phyloP scores from a whole-genome alignment of 2,888 invertebrate species.

The Tinea pellionella region DNA sequence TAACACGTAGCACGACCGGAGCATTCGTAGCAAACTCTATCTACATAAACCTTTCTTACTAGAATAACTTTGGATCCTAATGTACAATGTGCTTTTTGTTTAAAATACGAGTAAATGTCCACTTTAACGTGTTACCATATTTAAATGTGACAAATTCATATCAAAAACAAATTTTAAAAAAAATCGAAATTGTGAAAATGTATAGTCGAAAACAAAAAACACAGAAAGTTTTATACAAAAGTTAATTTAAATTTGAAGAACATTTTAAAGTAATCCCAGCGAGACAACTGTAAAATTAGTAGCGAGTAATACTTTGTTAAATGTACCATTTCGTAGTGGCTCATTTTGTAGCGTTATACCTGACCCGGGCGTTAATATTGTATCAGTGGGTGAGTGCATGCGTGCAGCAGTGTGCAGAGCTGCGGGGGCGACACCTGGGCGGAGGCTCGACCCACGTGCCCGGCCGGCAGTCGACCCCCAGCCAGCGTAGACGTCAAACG shows the following conservation, averaged over 20 bases:
- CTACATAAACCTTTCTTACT: background rate
- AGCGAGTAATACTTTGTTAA: background rate
- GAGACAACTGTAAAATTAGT: background rate
- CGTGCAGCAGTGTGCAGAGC: conserved; percentile 8
- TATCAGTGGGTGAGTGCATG: conserved; percentile 6
- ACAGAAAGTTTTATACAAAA: no score
- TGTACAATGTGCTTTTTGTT: no score
- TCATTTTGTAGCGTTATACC: background rate
- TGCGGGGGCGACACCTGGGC: conserved; percentile 5
- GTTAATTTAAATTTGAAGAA: no score
- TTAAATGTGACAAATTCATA: no score
- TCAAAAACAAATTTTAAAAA: no score
- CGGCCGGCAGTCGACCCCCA: conserved; percentile 15
- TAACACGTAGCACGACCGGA: background rate
- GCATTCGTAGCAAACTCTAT: background rate
- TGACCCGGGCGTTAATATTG: background rate
- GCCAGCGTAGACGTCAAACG: conserved; percentile 14
- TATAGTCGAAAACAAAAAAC: no score
- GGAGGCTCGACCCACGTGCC: conserved; percentile 15
- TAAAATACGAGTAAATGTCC: no score
- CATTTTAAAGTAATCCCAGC: background rate
- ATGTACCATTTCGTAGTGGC: background rate
- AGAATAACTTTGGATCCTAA: background rate
- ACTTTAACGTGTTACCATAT: no score
- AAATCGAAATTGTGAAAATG: no score